Percentiles rank a stretch among this genome's conserved stretches.
Conservation (phyloP, 1,140 invertebrate genomes). For the Lethrus apterus region DNA sequence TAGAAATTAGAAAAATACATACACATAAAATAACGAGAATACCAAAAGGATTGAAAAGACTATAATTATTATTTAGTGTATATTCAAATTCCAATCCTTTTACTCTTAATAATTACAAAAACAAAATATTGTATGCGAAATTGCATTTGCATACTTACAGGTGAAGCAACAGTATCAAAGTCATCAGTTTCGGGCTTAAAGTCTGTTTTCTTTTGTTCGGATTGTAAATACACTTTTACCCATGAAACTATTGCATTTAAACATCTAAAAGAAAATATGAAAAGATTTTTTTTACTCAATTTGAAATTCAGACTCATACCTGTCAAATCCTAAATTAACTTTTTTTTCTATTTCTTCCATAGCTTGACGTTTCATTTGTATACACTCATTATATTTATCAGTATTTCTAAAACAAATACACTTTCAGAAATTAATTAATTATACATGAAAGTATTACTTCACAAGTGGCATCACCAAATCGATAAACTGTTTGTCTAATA, state of each 20-base stretch:
- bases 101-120: not conserved
- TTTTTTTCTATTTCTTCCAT: slow-evolving; percentile 88
- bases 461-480: slow-evolving; percentile 85
- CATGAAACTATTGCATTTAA: slow-evolving; percentile 84
- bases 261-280: slow-evolving; percentile 47
- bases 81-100: no score
- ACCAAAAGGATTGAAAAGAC: no score
- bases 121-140: not conserved
- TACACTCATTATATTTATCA: slow-evolving; percentile 77
- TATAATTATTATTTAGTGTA: no score
- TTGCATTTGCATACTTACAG: slow-evolving; percentile 40
- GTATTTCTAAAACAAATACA: slow-evolving; percentile 61
- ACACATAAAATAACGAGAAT: no score
- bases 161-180: slow-evolving; percentile 63
- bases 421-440: slow-evolving; percentile 2
- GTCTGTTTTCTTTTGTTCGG: slow-evolving; percentile 93
- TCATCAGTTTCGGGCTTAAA: slow-evolving; percentile 89
- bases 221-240: slow-evolving; percentile 84
- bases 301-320: slow-evolving; percentile 34
- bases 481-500: slow-evolving; percentile 91
- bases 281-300: slow-evolving; percentile 5
- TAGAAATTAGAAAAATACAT: no score
- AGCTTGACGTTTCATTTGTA: slow-evolving; percentile 78
- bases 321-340: slow-evolving; percentile 82
- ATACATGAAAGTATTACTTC: slow-evolving; percentile 48